Conservation (phyloP, 2,888 invertebrate genomes). For the Diarsia brunnea region DNA sequence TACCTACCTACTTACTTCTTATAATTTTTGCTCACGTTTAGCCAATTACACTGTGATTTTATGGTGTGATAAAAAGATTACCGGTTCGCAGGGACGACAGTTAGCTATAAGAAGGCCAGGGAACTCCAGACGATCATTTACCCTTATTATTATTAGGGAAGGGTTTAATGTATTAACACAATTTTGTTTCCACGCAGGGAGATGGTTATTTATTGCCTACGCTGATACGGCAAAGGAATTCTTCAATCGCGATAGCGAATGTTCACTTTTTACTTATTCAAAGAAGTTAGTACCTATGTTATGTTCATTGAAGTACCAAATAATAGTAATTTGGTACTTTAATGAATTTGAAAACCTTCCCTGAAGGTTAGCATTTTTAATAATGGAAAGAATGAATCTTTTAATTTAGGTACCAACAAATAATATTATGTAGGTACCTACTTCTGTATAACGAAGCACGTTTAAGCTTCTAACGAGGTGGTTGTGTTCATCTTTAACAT, state of each 20-base stretch:
- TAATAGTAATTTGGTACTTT: too few relatives aligned
- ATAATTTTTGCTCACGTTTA: neutral
- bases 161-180: neutral
- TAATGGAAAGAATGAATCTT: neutral
- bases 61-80: neutral
- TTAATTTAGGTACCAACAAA: neutral
- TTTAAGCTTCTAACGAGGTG: slow-evolving; percentile 24
- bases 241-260: neutral
- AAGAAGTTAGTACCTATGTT: neutral
- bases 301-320: too few relatives aligned
- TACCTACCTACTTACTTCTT: neutral
- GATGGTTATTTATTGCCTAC: too few relatives aligned
- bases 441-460: neutral
- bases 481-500: slow-evolving; percentile 14
- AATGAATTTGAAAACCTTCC: neutral
- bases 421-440: neutral
- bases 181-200: neutral
- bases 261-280: neutral
- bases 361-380: neutral
- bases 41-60: neutral
- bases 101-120: neutral
- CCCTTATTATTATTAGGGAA: neutral
- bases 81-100: neutral
- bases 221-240: neutral
- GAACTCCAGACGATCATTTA: neutral